Evolutionary conservation across 2,113 vertebrate genomes (phyloP), one percentile per base, ranked within the genome.

Genomic region (Gavia stellata): DNA sequence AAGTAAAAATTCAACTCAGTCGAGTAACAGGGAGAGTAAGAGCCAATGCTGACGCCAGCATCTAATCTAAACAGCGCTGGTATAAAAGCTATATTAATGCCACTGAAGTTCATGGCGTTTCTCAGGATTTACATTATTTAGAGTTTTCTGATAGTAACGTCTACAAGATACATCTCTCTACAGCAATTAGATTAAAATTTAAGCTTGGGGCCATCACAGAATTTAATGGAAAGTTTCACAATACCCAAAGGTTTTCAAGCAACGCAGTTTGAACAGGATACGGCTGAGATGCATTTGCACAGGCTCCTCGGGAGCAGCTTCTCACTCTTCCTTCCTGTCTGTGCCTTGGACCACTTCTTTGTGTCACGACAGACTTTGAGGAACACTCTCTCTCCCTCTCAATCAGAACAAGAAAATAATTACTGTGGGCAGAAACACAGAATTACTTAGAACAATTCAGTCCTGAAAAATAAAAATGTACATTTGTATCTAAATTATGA

Each of bases 401-500:
- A 89, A 73, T 98, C 97, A 97, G 88, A 83, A 77, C n/a, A 90
- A 81, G 40, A 74, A 78, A 96, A 90, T 53, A 86, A 95, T 96
- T 96, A 50, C 56, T 95, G 90, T 93, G 81, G 77, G 80, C 78
- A 93, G 77, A 95, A 95, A 97, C 78, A 95, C 91, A 96, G 56
- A 68, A 53, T 21, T 44, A 71, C 33, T 85, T 77, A 73, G 38
- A 90, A 85, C 21, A 86, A 36, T 61, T 81, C 61, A 80, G 40
- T 66, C 56, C 88, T 42, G 71, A 81, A 67, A 95, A 95, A 53
- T 73, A 92, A 86, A 95, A 86, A 80, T 16, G 34, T 55, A 42
- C 14, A 61, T 88, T 87, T 87, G 12, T 80, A 56, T n/a, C 85
- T 86, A 86, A 89, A 92, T 85, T 75, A 65, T 47, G 12, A 24